These are phyloP conservation scores for Drosophila rellima DNA, from an alignment of 2,888 invertebrate species.

Conservation along the genomic window DNA sequence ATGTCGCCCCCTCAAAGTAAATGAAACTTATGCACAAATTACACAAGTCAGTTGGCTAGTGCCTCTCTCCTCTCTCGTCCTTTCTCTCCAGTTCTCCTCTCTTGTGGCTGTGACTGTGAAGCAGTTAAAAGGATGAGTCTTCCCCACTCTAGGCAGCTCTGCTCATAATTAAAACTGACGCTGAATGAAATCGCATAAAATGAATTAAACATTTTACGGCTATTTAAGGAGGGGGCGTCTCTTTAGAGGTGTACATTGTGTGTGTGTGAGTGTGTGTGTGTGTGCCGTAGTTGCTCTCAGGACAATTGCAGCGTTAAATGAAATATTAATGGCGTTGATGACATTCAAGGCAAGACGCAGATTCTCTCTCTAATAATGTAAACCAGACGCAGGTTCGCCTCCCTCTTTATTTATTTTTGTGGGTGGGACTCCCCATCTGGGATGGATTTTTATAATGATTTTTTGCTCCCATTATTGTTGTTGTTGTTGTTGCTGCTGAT, in stretches of 20 bases:
- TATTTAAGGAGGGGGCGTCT: slow-evolving; percentile 61
- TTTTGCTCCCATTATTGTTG: slow-evolving; percentile 42
- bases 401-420: neutral
- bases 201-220: slow-evolving; percentile 82
- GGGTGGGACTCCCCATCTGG: too few species aligned
- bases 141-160: slow-evolving; percentile 13
- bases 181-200: slow-evolving; percentile 82
- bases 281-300: slow-evolving; percentile 60
- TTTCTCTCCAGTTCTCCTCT: neutral
- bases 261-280: slow-evolving; percentile 13
- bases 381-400: slow-evolving; percentile 30
- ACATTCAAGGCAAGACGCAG: slow-evolving; percentile 50
- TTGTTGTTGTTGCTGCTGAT: slow-evolving; percentile 40
- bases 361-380: slow-evolving; percentile 64
- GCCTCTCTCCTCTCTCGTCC: slow-evolving; percentile 2
- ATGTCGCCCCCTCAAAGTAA: slow-evolving; percentile 78
- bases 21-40: slow-evolving; percentile 81
- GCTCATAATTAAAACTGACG: slow-evolving; percentile 79
- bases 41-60: slow-evolving; percentile 75
- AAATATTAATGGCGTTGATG: slow-evolving; percentile 78
- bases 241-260: slow-evolving; percentile 13
- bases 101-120: slow-evolving; percentile 35
- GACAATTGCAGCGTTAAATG: slow-evolving; percentile 81
- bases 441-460: slow-evolving; percentile 69
- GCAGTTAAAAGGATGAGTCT: neutral